Evolutionary conservation across 2,888 invertebrate genomes (phyloP).

Genomic region (Eudasyphora cyanicolor): DNA sequence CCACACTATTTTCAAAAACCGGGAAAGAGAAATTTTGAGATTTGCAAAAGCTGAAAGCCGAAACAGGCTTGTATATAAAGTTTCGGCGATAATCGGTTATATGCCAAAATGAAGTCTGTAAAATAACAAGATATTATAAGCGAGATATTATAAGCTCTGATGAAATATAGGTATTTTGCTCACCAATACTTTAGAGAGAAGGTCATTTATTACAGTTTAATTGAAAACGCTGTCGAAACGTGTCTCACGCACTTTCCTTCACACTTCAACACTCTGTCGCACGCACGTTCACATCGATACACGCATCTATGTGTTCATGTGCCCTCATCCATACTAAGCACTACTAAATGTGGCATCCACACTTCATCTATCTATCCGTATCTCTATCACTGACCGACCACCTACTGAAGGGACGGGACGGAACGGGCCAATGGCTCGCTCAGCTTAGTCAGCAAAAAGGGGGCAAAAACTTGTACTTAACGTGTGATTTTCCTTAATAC

Average conservation of each 20-base stretch:
- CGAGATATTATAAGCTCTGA: too few species aligned
- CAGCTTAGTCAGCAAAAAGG: constrained; percentile 55
- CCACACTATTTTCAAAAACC: too few species aligned
- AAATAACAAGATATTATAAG: too few species aligned
- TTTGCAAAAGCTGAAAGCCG: too few species aligned
- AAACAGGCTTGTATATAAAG: too few species aligned
- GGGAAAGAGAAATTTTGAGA: too few species aligned
- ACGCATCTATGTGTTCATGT: not conserved
- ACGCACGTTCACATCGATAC: not conserved
- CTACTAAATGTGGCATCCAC: constrained; percentile 22
- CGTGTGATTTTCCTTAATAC: constrained; percentile 52
- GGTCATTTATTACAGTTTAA: not conserved
- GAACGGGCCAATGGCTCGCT: not conserved
- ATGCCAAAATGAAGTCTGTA: too few species aligned
- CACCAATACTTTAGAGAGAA: not conserved
- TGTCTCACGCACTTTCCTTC: constrained; percentile 17
- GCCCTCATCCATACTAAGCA: not conserved
- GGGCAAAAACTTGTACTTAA: constrained; percentile 37
- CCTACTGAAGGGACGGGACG: too few species aligned
- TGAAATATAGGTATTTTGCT: not conserved
- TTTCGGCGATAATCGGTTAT: too few species aligned
- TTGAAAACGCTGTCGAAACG: constrained; percentile 11
- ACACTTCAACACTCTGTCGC: not conserved
- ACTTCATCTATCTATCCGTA: not conserved
- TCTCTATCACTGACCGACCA: not conserved